phyloP scores from a whole-genome alignment of 1,140 invertebrate species.

The Drosophila kurseongensis region DNA sequence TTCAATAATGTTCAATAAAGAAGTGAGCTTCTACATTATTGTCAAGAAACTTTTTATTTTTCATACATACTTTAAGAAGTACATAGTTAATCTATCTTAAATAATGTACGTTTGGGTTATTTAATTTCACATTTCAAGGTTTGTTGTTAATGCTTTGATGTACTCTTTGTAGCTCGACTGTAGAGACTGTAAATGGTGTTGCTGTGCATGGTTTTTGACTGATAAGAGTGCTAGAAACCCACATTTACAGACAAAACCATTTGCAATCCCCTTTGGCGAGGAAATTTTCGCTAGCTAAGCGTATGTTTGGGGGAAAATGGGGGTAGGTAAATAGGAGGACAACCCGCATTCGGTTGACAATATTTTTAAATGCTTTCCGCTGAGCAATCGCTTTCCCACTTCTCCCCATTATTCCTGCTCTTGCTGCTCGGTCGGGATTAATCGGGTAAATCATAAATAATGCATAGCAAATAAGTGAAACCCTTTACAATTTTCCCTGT shows the following conservation, averaged over 20 bases:
- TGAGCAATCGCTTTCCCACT: conserved; percentile 2
- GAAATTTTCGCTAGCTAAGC: conserved; percentile 34
- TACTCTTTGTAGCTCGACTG: neutral
- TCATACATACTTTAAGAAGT: too few relatives aligned
- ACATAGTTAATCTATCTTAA: too few relatives aligned
- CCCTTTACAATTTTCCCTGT: conserved; percentile 2
- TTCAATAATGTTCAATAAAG: too few relatives aligned
- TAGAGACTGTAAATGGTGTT: neutral
- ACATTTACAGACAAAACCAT: conserved; percentile 8
- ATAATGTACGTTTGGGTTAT: too few relatives aligned
- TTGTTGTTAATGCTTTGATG: neutral
- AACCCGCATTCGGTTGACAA: conserved; percentile 24
- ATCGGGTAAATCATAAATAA: conserved; percentile 48
- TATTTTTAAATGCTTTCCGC: conserved; percentile 18
- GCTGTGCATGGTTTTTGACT: conserved; percentile 17
- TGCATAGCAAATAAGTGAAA: conserved; percentile 42
- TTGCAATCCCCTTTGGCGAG: conserved; percentile 5
- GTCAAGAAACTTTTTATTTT: too few relatives aligned
- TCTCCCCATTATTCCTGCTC: conserved; percentile 2
- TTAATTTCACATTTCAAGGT: neutral
- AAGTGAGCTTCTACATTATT: too few relatives aligned
- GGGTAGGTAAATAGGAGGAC: neutral
- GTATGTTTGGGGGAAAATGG: conserved; percentile 9
- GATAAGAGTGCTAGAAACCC: conserved; percentile 30
- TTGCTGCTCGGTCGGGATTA: conserved; percentile 13